Conservation (phyloP, 1,140 invertebrate species). For the Drosophila tropicalis region DNA sequence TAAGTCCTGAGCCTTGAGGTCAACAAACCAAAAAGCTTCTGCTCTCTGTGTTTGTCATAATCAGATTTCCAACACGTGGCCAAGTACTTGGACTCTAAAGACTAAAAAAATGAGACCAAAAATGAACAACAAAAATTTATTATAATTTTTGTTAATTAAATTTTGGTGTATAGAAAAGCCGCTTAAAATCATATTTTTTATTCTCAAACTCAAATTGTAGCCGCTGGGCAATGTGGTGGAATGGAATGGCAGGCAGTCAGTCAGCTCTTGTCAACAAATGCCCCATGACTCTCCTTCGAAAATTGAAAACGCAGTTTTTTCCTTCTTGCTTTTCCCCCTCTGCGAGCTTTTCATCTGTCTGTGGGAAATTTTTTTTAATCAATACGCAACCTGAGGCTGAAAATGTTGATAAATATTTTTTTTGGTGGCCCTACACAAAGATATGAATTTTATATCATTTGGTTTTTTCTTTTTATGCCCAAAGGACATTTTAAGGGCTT, state of each 20-base stretch:
- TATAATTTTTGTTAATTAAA: slow-evolving; percentile 77
- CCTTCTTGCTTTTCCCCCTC: slow-evolving; percentile 1
- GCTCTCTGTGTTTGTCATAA: slow-evolving; percentile 54
- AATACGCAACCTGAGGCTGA: slow-evolving; percentile 59
- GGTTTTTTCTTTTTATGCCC: slow-evolving; percentile 26
- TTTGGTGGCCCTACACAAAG: slow-evolving; percentile 41
- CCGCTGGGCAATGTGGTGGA: slow-evolving; percentile 16
- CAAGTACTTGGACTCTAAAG: slow-evolving; percentile 27
- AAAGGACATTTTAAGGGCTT: slow-evolving; percentile 1
- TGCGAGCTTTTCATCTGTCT: neutral
- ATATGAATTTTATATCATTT: slow-evolving; percentile 66
- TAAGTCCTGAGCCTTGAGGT: slow-evolving; percentile 54
- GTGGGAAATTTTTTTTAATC: slow-evolving; percentile 69
- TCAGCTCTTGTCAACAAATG: slow-evolving; percentile 67
- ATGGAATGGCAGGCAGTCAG: neutral
- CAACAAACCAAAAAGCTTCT: slow-evolving; percentile 44
- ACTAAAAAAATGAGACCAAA: slow-evolving; percentile 17
- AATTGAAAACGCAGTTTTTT: neutral
- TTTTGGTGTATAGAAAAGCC: slow-evolving; percentile 53
- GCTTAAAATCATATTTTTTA: slow-evolving; percentile 65
- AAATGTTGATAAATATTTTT: slow-evolving; percentile 74
- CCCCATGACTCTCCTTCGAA: neutral
- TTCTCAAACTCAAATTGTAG: slow-evolving; percentile 62
- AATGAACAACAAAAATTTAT: slow-evolving; percentile 19
- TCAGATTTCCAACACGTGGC: slow-evolving; percentile 70